Percentiles rank a stretch among this genome's conserved stretches.
Evolutionary conservation across 2,888 invertebrate species (phyloP).

Genomic region (Calliphora vomitoria): DNA sequence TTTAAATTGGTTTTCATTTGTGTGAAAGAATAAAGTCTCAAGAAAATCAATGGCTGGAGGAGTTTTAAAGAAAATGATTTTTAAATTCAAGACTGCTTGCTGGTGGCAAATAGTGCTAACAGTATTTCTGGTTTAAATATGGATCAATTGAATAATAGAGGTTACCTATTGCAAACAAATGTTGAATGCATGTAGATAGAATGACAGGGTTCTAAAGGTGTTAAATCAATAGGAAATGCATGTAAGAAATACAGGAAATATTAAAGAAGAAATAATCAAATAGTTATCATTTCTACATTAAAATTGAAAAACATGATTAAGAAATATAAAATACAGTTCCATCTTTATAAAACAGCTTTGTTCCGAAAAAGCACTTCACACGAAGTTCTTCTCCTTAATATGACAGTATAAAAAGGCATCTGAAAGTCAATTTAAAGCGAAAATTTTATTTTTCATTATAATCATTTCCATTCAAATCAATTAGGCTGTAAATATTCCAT

Average conservation of each 20-base stretch:
- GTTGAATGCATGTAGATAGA: neutral
- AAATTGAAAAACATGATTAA: no score
- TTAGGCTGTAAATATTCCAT: neutral
- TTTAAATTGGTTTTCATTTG: conserved; percentile 68
- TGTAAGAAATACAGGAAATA: neutral
- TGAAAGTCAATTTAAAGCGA: no score
- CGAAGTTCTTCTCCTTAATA: no score
- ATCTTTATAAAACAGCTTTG: no score
- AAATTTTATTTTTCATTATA: no score
- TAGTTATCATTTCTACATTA: no score
- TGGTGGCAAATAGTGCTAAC: conserved; percentile 58
- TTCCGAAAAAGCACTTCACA: no score
- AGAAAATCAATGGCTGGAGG: conserved; percentile 45
- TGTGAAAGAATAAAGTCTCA: conserved; percentile 26
- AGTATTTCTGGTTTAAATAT: conserved; percentile 26
- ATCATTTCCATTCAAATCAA: no score
- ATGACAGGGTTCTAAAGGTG: conserved; percentile 16
- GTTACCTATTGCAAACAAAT: conserved; percentile 30
- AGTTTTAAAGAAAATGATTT: conserved; percentile 56
- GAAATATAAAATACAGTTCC: no score
- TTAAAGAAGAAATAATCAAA: no score
- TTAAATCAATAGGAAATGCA: neutral
- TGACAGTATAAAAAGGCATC: no score
- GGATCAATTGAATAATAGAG: conserved; percentile 46
- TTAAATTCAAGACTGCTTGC: conserved; percentile 50